Evolutionary conservation across 2,797 vertebrate species (phyloP).

Genomic region (Zenarchopterus dispar): DNA sequence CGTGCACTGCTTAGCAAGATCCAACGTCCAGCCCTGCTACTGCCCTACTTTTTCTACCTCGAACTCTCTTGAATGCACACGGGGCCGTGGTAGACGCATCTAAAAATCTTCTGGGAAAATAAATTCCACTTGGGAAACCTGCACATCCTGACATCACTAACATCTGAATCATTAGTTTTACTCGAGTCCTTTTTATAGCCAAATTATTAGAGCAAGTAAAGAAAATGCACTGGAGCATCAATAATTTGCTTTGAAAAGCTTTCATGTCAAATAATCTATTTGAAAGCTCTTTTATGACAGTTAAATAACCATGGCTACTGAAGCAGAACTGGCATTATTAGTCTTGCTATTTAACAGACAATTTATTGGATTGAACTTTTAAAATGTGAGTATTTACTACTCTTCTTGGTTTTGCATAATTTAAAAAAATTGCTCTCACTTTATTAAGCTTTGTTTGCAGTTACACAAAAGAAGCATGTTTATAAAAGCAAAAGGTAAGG

Average conservation of each 20-base stretch:
- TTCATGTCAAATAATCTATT: background rate
- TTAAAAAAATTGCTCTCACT: background rate
- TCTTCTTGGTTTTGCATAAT: background rate
- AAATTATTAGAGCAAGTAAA: no score
- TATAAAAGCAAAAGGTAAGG: no score
- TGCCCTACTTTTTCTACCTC: constrained; percentile 72
- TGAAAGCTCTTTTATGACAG: background rate
- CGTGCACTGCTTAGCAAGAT: constrained; percentile 59
- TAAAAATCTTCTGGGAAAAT: constrained; percentile 6
- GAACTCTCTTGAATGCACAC: constrained; percentile 18
- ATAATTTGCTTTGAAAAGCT: background rate
- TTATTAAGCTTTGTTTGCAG: no score
- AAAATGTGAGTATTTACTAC: no score
- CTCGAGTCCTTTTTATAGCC: constrained; percentile 9
- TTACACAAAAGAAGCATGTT: no score
- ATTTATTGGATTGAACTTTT: background rate
- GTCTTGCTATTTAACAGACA: no score
- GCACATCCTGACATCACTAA: constrained; percentile 6
- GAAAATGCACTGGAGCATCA: no score
- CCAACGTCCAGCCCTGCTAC: constrained; percentile 55
- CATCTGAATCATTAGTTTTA: constrained; percentile 29
- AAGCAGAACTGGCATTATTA: no score
- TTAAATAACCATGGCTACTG: background rate
- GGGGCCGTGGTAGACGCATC: background rate
- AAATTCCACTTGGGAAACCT: background rate